Percentiles rank a stretch among this genome's conserved stretches.
phyloP scores from a whole-genome alignment of 2,113 vertebrate species.

The Indri indri region DNA sequence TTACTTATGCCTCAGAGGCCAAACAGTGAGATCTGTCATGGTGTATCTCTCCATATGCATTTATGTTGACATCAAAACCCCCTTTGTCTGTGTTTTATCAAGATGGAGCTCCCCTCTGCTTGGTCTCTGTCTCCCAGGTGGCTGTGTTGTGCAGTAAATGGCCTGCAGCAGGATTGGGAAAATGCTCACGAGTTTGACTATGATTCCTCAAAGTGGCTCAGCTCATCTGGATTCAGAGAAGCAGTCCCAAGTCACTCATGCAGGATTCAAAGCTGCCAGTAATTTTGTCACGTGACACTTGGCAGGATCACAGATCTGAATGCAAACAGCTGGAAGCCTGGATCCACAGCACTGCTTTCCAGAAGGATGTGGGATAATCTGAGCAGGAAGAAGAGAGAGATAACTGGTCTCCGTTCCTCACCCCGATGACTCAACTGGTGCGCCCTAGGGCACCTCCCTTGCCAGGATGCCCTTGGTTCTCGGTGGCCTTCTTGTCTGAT shows the following conservation, averaged over 20 bases:
- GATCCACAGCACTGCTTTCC: not conserved
- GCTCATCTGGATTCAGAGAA: not conserved
- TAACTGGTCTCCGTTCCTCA: not conserved
- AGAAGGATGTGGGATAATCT: accelerated
- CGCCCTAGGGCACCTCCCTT: not conserved
- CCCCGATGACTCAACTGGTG: not conserved
- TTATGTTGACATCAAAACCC: not conserved
- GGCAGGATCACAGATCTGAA: not conserved
- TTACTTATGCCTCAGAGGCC: not conserved
- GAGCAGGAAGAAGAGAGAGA: not conserved
- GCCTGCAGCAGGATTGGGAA: not conserved
- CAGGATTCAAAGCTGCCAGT: not conserved
- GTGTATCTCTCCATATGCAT: not conserved
- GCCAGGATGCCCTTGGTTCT: not conserved
- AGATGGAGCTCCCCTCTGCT: too few species aligned
- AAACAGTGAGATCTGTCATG: not conserved
- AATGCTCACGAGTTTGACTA: not conserved
- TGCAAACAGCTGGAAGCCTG: not conserved
- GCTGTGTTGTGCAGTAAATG: not conserved
- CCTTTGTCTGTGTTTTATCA: not conserved
- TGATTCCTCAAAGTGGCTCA: not conserved
- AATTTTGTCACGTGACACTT: not conserved
- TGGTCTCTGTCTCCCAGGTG: not conserved
- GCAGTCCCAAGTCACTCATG: too few species aligned
- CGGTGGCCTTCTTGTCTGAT: not conserved